Evolutionary conservation across 1,140 invertebrate genomes (phyloP).

Genomic region (Diabrotica undecimpunctata): DNA sequence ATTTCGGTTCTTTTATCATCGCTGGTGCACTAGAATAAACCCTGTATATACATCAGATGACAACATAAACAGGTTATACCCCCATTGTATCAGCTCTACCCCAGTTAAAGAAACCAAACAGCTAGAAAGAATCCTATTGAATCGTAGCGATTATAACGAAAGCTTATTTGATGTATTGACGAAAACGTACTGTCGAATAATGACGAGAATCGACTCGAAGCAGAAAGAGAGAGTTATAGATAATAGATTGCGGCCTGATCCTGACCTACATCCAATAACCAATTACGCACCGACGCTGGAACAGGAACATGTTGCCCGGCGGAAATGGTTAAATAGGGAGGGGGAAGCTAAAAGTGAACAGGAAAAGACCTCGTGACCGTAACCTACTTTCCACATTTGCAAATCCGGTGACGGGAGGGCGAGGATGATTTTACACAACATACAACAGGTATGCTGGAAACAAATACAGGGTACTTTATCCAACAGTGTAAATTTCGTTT

Average conservation of each 20-base stretch:
- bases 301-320: conserved; percentile 1
- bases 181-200: background rate
- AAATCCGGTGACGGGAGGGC: background rate
- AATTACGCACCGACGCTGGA: background rate
- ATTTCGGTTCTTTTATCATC: no score
- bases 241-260: background rate
- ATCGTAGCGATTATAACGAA: no score
- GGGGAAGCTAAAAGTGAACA: background rate
- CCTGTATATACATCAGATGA: no score
- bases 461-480: no score
- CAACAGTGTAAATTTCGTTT: no score
- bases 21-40: no score
- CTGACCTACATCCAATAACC: conserved; percentile 1
- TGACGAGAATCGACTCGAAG: background rate
- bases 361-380: background rate
- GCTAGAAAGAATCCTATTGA: no score
- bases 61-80: no score
- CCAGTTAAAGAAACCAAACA: no score
- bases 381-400: background rate
- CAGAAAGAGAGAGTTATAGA: background rate
- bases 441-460: no score
- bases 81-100: no score
- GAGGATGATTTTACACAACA: no score
- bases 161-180: background rate
- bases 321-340: background rate